phyloP scores from a whole-genome alignment of 1,140 invertebrate genomes.

The Scaptomyza graminum region DNA sequence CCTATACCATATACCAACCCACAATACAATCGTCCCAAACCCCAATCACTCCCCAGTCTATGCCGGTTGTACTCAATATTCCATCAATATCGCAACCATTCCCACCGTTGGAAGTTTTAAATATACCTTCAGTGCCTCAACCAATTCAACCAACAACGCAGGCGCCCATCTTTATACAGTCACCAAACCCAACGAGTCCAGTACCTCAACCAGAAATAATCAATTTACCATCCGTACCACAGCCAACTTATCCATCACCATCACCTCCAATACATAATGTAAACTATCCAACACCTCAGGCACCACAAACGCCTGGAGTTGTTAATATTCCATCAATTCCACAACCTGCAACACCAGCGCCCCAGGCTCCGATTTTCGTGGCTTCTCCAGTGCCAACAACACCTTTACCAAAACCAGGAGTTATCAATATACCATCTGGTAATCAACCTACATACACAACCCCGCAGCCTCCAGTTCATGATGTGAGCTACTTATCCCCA shows the following conservation, averaged over 20 bases:
- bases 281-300: conserved; percentile 21
- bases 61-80: conserved; percentile 3
- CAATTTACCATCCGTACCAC: too few relatives aligned
- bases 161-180: conserved; percentile 1
- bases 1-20: conserved; percentile 71
- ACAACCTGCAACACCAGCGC: conserved; percentile 40
- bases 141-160: conserved; percentile 23
- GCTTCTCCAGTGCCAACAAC: conserved; percentile 14
- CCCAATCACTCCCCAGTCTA: conserved; percentile 1
- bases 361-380: conserved; percentile 37
- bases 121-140: conserved; percentile 11
- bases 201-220: conserved; percentile 23
- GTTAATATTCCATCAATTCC: conserved; percentile 49
- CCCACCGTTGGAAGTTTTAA: not conserved
- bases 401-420: conserved; percentile 23
- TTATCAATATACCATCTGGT: conserved; percentile 50
- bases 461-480: conserved; percentile 11
- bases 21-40: conserved; percentile 83
- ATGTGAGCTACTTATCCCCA: conserved; percentile 13
- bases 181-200: not conserved
- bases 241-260: too few relatives aligned
- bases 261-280: not conserved
- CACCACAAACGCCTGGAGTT: conserved; percentile 26
- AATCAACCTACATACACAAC: conserved; percentile 19
- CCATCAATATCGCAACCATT: conserved; percentile 10